Conservation (phyloP, 2,888 invertebrate genomes). For the Serripes groenlandicus region DNA sequence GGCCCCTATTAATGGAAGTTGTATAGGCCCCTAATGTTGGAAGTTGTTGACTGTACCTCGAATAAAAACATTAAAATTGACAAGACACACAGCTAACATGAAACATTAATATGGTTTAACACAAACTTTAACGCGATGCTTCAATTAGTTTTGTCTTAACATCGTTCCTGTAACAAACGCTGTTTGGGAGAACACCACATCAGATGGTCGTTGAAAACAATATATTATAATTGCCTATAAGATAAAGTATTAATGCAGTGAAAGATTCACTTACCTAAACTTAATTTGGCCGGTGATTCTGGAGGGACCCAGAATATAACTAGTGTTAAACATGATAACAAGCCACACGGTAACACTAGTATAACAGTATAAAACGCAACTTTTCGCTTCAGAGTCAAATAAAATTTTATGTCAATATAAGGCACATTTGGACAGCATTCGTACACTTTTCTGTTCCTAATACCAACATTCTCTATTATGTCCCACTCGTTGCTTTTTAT, state of each 20-base stretch:
- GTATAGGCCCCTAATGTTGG: too few relatives aligned
- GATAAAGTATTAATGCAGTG: background rate
- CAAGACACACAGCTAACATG: too few relatives aligned
- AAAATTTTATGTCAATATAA: slow-evolving; percentile 84
- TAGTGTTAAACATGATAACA: slow-evolving; percentile 85
- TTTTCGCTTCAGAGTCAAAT: slow-evolving; percentile 79
- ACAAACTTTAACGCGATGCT: too few relatives aligned
- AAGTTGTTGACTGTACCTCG: too few relatives aligned
- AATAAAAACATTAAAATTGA: too few relatives aligned
- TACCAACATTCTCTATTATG: slow-evolving; percentile 81
- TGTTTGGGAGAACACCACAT: too few relatives aligned
- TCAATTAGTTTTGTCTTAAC: too few relatives aligned
- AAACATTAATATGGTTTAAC: too few relatives aligned
- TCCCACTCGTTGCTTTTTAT: slow-evolving; percentile 86
- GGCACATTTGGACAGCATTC: slow-evolving; percentile 84
- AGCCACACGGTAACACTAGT: slow-evolving; percentile 86
- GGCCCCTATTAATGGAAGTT: too few relatives aligned
- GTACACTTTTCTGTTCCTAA: slow-evolving; percentile 81
- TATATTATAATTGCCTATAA: too few relatives aligned
- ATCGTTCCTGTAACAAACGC: too few relatives aligned
- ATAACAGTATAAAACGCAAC: slow-evolving; percentile 86
- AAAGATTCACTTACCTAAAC: slow-evolving; percentile 82
- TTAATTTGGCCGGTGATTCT: slow-evolving; percentile 86
- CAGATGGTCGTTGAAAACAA: too few relatives aligned
- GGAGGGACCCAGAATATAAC: slow-evolving; percentile 87